Evolutionary conservation across 2,113 vertebrate genomes (phyloP), one percentile per base, ranked within the genome.

Genomic region (Tupaia chinensis): DNA sequence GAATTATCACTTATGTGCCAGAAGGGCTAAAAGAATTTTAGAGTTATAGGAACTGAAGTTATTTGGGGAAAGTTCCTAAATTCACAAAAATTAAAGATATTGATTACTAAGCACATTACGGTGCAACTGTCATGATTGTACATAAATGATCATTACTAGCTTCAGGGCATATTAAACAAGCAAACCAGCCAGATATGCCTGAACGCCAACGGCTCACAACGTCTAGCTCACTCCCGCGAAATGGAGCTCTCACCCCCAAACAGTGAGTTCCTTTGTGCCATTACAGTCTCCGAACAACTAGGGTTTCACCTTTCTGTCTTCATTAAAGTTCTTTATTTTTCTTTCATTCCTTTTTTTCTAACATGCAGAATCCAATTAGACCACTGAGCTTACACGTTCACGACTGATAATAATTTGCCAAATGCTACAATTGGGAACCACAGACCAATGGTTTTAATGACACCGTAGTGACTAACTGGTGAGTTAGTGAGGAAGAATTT

Each of bases 371-470:
- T 69, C 22, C 32, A 78, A 17, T 29, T 3, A 61, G 44, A 32
- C n/a, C 9, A 87, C 63, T 76, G 22, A 94, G 83, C 17, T 76
- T 93, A 25, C 87, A 32, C 56, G 90, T 90, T 66, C 78, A 81
- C 5, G 87, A 70, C 10, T 87, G 61, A 82, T 69, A 34, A 80
- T n/a, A 34, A 70, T 83, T 72, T n/a, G 1, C 69, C n/a, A 68
- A 69, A 83, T 5, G 44, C 73, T 91, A 2, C 16, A 89, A 86
- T 66, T 34, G 66, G 29, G 17, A 84, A 70, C 16, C 32, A 82
- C 19, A 78, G 87, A 58, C 29, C 68, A 70, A 27, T 5, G 53
- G 73, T 66, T 69, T 69, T n/a, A 61, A 1, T 87, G 60, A 81
- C 44, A 53, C 74, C 91, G 58, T 1, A 23, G 25, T 19, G 58